Base-by-base conservation (phyloP, 92 coral and sea anemone genomes). In the Epizoanthus rinbou region DNA sequence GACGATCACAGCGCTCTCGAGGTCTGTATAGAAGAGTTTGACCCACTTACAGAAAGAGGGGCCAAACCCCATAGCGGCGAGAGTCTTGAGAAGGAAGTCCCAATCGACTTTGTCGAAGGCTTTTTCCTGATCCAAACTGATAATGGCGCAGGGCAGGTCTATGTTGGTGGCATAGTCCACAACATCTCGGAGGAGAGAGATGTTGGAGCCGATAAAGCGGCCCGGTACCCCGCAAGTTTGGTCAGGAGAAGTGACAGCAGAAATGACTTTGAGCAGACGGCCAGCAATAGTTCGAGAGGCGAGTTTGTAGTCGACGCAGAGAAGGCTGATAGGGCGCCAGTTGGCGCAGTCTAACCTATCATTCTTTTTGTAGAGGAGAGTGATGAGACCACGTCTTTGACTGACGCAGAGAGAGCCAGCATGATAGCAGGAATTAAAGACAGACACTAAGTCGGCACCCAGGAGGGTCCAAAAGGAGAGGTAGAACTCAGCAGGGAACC, bases 141-240 rank as follows among this genome's bases (percentile, higher is more conserved):
- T 18, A 0, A 89, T 37, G 41, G 92, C 90, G 8, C 67, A 39
- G 21, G 88, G 83, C 18, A 68, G 11, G 56, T 70, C 59, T 0
- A 33, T 31, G 0, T 22, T 25, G 0, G 39, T 58, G 2, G 79
- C 73, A 45, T 66, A 83, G 18, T 25, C 73, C 0, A 80, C 64
- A 11, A 75, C 43, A 28, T 88, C 87, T 0, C 81, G 56, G 0
- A 91, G 11, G 4, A 85, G 71, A 14, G 64, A 28, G 7, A 91
- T 75, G 62, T 85, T 85, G 23, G 82, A 87, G 17, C 82, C 83
- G 43, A 87, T 90, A n/a, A 78, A 79, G 3, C 91, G 70, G 1
- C 88, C 90, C 1, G 86, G 90, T 21, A 90, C 76, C 13, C 73
- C 69, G 5, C 89, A 87, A 0, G 88, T 88, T 45, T 91, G 94